phyloP scores from a whole-genome alignment of 2,113 vertebrate species.

The Gulo gulo region DNA sequence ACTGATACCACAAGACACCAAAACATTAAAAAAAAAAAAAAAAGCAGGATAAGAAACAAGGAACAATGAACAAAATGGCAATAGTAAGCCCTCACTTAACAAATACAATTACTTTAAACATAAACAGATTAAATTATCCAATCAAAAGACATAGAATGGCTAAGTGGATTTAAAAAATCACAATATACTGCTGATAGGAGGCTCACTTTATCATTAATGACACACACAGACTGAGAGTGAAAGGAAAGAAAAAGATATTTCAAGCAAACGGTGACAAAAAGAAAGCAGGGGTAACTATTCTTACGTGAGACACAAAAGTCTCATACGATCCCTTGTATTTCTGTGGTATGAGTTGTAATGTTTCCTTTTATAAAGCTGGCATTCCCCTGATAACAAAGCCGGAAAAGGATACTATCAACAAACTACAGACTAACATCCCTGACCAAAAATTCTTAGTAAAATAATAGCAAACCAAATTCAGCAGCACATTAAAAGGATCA shows the following conservation, averaged over 20 bases:
- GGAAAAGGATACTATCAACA: neutral
- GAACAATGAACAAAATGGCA: neutral
- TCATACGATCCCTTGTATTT: neutral
- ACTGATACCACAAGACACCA: neutral
- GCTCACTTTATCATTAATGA: neutral
- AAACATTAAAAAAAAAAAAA: neutral
- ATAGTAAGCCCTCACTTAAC: neutral
- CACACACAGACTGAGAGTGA: neutral
- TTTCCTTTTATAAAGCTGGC: neutral
- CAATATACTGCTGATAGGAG: neutral
- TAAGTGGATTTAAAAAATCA: neutral
- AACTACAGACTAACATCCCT: neutral
- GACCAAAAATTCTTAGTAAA: neutral
- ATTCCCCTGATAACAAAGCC: neutral
- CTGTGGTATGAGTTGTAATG: neutral
- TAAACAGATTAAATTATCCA: neutral
- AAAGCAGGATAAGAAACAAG: neutral
- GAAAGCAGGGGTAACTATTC: neutral
- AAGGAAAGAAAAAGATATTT: neutral
- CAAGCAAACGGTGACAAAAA: neutral
- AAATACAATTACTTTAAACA: neutral
- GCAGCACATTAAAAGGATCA: neutral
- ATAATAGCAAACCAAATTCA: neutral
- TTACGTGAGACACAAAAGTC: neutral
- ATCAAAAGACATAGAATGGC: neutral